Conservation (phyloP, 1,140 invertebrate species). For the Zelostemma sp. region DNA sequence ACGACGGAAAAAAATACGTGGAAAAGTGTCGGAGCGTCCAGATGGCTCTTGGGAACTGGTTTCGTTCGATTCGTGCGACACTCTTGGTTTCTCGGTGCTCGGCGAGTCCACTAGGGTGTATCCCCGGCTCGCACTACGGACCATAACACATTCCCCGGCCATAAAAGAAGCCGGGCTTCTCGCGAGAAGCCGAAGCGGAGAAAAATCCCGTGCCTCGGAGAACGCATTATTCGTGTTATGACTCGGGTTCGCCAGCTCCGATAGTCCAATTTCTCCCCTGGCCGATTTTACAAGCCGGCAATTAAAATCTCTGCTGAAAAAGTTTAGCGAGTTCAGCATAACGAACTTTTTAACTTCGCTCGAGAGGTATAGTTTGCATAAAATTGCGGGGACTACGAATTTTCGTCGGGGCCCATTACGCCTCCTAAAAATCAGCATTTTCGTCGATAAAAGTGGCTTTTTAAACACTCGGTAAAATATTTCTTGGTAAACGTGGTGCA, state of each 20-base stretch:
- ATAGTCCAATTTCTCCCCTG: slow-evolving; percentile 1
- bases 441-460: too few relatives aligned
- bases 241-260: background rate
- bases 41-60: background rate
- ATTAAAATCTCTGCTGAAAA: background rate
- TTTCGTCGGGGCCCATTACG: too few relatives aligned
- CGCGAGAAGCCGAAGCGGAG: slow-evolving; percentile 17
- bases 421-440: too few relatives aligned
- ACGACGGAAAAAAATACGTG: background rate
- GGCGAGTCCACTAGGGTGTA: slow-evolving; percentile 37
- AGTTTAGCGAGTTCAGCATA: too few relatives aligned
- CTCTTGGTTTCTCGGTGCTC: slow-evolving; percentile 9
- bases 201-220: slow-evolving; percentile 12
- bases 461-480: too few relatives aligned
- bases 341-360: too few relatives aligned
- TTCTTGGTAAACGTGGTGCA: too few relatives aligned
- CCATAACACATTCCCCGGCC: slow-evolving; percentile 34
- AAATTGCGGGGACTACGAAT: too few relatives aligned
- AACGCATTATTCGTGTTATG: slow-evolving; percentile 21
- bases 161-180: slow-evolving; percentile 25
- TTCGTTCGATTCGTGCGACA: slow-evolving; percentile 3
- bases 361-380: too few relatives aligned
- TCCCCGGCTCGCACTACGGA: slow-evolving; percentile 26
- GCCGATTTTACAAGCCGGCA: slow-evolving; percentile 1
- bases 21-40: background rate